A percentile compares a stretch with the other conserved stretches of the same genome.
These are phyloP conservation scores for Eumerus sabulonum DNA, from an alignment of 2,888 invertebrate genomes.

Conservation along the genomic window DNA sequence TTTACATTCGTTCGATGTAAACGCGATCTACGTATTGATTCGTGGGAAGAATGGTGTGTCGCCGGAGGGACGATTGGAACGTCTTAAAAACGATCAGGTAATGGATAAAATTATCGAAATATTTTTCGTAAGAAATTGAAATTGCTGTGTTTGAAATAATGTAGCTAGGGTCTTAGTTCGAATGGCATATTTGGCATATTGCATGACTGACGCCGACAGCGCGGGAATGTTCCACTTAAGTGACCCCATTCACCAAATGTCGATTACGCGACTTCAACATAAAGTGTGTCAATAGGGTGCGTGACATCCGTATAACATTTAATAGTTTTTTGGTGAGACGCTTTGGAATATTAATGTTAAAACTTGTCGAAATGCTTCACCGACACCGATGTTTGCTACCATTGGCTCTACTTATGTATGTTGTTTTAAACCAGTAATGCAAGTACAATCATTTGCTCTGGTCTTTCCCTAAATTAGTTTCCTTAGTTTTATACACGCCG, in stretches of 20 bases:
- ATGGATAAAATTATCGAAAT: not conserved
- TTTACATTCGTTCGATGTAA: conserved; percentile 86
- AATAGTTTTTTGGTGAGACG: no score
- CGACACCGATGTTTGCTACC: no score
- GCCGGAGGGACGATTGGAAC: conserved; percentile 82
- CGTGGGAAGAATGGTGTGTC: conserved; percentile 84
- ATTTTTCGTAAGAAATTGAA: not conserved
- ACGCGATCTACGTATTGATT: conserved; percentile 86
- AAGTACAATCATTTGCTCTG: no score
- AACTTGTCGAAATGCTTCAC: no score
- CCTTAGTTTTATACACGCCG: no score
- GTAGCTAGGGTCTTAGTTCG: not conserved
- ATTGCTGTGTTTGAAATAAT: not conserved
- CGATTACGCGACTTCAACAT: no score
- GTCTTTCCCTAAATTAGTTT: no score
- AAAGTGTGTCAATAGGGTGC: no score
- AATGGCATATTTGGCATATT: not conserved
- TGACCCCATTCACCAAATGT: not conserved
- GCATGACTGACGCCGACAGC: not conserved
- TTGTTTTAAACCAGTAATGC: no score
- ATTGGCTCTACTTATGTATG: no score
- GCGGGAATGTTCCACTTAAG: not conserved
- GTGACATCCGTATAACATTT: no score
- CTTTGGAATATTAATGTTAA: no score
- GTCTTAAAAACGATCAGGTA: conserved; percentile 75